phyloP scores from a whole-genome alignment of 2,888 invertebrate genomes.

The Pegoplata infirma region DNA sequence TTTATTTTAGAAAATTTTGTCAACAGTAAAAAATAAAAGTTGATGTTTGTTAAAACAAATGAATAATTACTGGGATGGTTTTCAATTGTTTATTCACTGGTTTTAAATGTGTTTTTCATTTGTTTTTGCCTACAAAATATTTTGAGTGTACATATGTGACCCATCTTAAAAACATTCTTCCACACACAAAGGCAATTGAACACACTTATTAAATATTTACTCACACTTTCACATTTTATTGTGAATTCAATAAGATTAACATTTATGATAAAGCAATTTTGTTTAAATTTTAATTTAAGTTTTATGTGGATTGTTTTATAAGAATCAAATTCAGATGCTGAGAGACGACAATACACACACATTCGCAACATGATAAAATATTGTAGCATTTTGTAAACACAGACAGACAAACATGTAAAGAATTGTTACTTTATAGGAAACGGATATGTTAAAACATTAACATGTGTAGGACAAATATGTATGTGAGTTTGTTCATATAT shows the following conservation, averaged over 20 bases:
- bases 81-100: too few species aligned
- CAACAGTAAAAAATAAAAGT: too few species aligned
- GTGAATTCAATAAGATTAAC: constrained; percentile 14
- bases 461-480: background rate
- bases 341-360: too few species aligned
- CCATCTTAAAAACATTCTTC: background rate
- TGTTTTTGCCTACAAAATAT: too few species aligned
- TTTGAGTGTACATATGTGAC: constrained; percentile 24
- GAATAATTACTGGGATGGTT: too few species aligned
- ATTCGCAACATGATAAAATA: background rate
- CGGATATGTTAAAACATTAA: constrained; percentile 41
- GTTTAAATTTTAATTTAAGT: constrained; percentile 55
- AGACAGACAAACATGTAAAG: background rate
- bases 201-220: background rate
- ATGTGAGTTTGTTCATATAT: too few species aligned
- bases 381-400: constrained; percentile 8
- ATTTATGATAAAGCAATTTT: constrained; percentile 47
- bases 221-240: background rate
- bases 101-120: too few species aligned
- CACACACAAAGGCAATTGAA: too few species aligned
- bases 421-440: constrained; percentile 42
- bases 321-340: background rate
- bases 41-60: too few species aligned
- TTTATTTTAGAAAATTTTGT: too few species aligned
- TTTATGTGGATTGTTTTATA: constrained; percentile 38